Evolutionary conservation across 2,888 invertebrate genomes (phyloP).

Genomic region (Drepanosiphum platanoidis): DNA sequence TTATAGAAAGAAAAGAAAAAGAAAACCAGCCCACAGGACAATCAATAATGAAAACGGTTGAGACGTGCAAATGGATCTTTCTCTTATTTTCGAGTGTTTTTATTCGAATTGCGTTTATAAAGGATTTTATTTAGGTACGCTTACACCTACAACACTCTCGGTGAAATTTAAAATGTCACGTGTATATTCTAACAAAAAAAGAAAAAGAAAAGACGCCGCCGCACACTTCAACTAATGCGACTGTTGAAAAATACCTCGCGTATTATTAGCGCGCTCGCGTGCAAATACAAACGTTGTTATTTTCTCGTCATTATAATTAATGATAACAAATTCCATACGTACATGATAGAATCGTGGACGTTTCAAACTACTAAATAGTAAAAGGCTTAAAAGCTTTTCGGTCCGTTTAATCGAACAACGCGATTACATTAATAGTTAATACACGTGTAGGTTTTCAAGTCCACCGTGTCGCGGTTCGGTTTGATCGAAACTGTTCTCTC

Average conservation of each 20-base stretch:
- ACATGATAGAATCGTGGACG: too few species aligned
- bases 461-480: too few species aligned
- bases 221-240: background rate
- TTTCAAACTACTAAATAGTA: too few species aligned
- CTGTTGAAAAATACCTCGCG: background rate
- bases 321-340: too few species aligned
- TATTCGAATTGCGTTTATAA: constrained; percentile 5
- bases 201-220: background rate
- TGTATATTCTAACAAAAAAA: background rate
- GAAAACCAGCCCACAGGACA: background rate
- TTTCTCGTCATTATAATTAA: too few species aligned
- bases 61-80: constrained; percentile 29
- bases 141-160: background rate
- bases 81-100: background rate
- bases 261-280: background rate
- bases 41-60: constrained; percentile 51
- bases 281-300: background rate
- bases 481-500: too few species aligned
- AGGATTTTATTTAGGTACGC: constrained; percentile 1
- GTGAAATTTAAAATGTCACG: background rate
- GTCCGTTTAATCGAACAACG: too few species aligned
- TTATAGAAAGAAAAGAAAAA: constrained; percentile 19
- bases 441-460: too few species aligned
- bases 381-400: too few species aligned
- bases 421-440: too few species aligned